A percentile compares a stretch with the other conserved stretches of the same genome.
These are phyloP conservation scores for Scatophagus argus DNA, from an alignment of 2,113 vertebrate genomes.

Conservation along the genomic window DNA sequence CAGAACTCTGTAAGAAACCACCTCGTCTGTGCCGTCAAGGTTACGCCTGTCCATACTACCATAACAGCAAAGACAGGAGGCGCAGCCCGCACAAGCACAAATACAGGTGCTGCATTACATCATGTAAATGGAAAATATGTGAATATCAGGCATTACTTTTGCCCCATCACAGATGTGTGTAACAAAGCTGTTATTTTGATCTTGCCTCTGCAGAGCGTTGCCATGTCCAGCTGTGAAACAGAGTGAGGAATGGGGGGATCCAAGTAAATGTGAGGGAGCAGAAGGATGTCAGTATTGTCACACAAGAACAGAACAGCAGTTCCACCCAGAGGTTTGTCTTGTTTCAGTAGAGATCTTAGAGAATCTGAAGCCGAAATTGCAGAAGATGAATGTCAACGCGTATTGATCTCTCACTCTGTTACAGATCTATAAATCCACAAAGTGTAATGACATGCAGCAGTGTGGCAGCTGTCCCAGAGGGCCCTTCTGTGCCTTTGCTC, in stretches of 20 bases:
- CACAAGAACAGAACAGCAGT: constrained; percentile 97
- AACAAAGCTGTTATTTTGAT: background rate
- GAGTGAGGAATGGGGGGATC: constrained; percentile 98
- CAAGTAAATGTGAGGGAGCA: constrained; percentile 95
- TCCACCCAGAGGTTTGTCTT: constrained; percentile 94
- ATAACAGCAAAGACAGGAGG: constrained; percentile 98
- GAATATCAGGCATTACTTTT: background rate
- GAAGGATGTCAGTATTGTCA: constrained; percentile 97
- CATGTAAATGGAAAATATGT: background rate
- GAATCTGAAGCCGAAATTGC: background rate
- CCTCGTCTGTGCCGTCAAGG: constrained; percentile 97
- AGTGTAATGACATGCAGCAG: constrained; percentile 99
- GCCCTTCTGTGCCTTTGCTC: constrained; percentile 99
- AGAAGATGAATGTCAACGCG: background rate
- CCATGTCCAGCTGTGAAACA: constrained; percentile 97
- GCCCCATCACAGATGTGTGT: background rate
- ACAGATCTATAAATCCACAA: constrained; percentile 98
- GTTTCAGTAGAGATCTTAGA: background rate
- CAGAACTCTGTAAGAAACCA: constrained; percentile 97
- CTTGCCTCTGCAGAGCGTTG: constrained; percentile 84
- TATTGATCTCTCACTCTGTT: background rate
- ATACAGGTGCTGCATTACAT: constrained; percentile 88
- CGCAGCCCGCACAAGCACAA: constrained; percentile 97
- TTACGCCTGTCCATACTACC: constrained; percentile 98
- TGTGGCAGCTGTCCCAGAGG: constrained; percentile 96